phyloP scores from a whole-genome alignment of 2,888 invertebrate genomes.

The Athripsodes cinereus region DNA sequence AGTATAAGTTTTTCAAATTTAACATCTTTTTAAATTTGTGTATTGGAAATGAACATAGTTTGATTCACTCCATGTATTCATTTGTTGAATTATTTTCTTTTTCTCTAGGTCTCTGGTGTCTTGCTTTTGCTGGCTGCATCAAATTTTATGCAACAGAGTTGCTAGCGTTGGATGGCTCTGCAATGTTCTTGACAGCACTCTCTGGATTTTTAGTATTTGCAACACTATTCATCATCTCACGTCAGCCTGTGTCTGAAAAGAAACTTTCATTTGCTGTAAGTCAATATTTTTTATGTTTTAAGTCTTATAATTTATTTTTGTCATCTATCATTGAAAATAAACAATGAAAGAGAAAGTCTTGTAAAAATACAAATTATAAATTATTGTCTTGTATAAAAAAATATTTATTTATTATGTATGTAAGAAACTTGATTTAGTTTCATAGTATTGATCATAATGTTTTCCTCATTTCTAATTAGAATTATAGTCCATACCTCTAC shows the following conservation, averaged over 20 bases:
- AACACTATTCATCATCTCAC: slow-evolving; percentile 48
- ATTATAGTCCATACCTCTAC: not conserved
- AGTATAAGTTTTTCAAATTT: too few species aligned
- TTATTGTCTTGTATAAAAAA: too few species aligned
- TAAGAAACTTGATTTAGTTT: too few species aligned
- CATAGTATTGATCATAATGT: too few species aligned
- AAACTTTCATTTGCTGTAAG: slow-evolving; percentile 59
- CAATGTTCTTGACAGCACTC: slow-evolving; percentile 34
- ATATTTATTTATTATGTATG: too few species aligned
- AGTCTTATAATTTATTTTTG: too few species aligned
- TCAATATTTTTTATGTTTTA: too few species aligned
- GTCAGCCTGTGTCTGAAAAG: slow-evolving; percentile 58
- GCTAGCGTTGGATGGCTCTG: slow-evolving; percentile 29
- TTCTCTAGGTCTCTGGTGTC: slow-evolving; percentile 41
- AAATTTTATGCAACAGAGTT: slow-evolving; percentile 35
- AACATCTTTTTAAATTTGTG: too few species aligned
- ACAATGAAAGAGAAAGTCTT: too few species aligned
- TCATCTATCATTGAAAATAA: too few species aligned
- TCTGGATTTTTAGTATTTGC: slow-evolving; percentile 33
- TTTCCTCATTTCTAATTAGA: not conserved
- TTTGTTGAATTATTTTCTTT: not conserved
- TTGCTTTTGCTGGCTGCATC: slow-evolving; percentile 38
- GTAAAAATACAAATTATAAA: too few species aligned
- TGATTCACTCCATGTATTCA: not conserved
- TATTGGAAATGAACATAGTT: too few species aligned